Evolutionary conservation across 2,797 vertebrate genomes (phyloP).

Genomic region (Astyanax mexicanus): DNA sequence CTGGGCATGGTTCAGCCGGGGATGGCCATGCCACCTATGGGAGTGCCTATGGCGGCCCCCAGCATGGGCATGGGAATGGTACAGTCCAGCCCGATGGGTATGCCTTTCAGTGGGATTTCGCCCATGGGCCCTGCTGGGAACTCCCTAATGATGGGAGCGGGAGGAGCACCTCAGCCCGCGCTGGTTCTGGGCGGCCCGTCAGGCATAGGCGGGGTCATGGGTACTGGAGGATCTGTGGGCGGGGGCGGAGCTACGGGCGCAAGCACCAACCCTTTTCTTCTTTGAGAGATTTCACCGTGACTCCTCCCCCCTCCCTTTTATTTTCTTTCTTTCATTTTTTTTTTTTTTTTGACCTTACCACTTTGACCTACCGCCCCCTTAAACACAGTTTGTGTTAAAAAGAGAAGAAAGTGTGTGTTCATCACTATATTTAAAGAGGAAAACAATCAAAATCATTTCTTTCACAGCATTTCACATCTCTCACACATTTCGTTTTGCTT

Average conservation of each 20-base stretch:
- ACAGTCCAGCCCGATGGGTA: slow-evolving; percentile 80
- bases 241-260: slow-evolving; percentile 75
- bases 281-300: slow-evolving; percentile 79
- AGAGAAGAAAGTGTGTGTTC: slow-evolving; percentile 68
- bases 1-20: slow-evolving; percentile 75
- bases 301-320: slow-evolving; percentile 17
- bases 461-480: slow-evolving; percentile 71
- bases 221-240: slow-evolving; percentile 76
- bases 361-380: slow-evolving; percentile 43
- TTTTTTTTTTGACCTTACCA: slow-evolving; percentile 52
- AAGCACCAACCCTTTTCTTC: slow-evolving; percentile 87
- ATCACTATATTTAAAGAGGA: slow-evolving; percentile 81
- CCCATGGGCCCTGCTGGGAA: slow-evolving; percentile 78
- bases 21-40: slow-evolving; percentile 69
- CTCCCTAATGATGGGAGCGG: slow-evolving; percentile 72
- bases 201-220: slow-evolving; percentile 77
- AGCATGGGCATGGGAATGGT: slow-evolving; percentile 79
- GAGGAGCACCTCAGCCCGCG: slow-evolving; percentile 70
- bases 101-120: slow-evolving; percentile 80
- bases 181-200: slow-evolving; percentile 81
- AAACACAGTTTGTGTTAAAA: slow-evolving; percentile 70
- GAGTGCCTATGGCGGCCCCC: slow-evolving; percentile 70
- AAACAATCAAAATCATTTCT: slow-evolving; percentile 66
- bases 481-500: slow-evolving; percentile 41
- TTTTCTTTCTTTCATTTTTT: neutral